These are phyloP conservation scores for Hystrix brachyura DNA, from an alignment of 2,113 vertebrate species.

Conservation along the genomic window DNA sequence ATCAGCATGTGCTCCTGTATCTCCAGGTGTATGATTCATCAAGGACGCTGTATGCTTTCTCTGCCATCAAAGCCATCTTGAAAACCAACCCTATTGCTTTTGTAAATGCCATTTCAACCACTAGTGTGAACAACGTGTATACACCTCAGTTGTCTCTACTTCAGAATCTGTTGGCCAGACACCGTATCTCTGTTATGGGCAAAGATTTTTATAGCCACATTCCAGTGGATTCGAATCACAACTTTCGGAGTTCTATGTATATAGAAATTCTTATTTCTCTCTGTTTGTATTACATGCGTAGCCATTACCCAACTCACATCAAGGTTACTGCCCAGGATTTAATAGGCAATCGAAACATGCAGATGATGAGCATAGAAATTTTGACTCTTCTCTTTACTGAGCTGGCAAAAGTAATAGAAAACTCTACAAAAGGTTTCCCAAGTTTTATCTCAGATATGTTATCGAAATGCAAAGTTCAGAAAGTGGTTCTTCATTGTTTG, in stretches of 20 bases:
- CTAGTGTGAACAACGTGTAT: slow-evolving; percentile 97
- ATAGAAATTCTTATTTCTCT: slow-evolving; percentile 98
- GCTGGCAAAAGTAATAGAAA: slow-evolving; percentile 96
- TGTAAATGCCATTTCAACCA: slow-evolving; percentile 98
- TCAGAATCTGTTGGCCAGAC: slow-evolving; percentile 97
- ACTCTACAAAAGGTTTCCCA: slow-evolving; percentile 97
- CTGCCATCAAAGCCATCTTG: slow-evolving; percentile 96
- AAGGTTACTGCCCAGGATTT: slow-evolving; percentile 94
- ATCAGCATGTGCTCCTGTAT: slow-evolving; percentile 98
- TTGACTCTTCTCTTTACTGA: slow-evolving; percentile 96
- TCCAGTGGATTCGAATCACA: slow-evolving; percentile 96
- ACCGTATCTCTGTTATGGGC: slow-evolving; percentile 98
- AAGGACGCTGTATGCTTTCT: slow-evolving; percentile 96
- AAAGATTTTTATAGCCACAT: slow-evolving; percentile 99
- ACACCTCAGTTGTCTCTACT: slow-evolving; percentile 97
- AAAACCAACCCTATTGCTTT: slow-evolving; percentile 95
- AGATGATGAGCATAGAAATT: slow-evolving; percentile 98
- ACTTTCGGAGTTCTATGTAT: slow-evolving; percentile 99
- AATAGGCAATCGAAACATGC: slow-evolving; percentile 98
- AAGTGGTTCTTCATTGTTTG: slow-evolving; percentile 97
- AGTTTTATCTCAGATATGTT: slow-evolving; percentile 98
- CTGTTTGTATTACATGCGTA: slow-evolving; percentile 96
- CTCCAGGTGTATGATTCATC: slow-evolving; percentile 98
- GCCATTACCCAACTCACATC: slow-evolving; percentile 97
- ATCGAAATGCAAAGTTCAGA: slow-evolving; percentile 99